These are phyloP conservation scores for Otus scops DNA, from an alignment of 2,797 vertebrate species.

Conservation along the genomic window DNA sequence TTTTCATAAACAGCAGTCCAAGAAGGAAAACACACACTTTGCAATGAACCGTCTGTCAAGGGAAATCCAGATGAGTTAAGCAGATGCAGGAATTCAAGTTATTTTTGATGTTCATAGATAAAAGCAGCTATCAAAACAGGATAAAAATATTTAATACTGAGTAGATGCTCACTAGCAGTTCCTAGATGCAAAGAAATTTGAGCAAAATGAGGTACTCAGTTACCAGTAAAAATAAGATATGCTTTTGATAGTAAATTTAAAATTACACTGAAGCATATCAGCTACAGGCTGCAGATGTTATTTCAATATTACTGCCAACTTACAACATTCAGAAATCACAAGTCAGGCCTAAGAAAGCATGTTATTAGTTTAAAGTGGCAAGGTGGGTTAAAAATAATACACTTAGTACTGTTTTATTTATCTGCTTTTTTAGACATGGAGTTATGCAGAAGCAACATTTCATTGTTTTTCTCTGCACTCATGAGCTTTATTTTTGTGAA, in stretches of 20 bases:
- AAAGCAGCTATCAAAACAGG: constrained; percentile 46
- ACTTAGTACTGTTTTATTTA: neutral
- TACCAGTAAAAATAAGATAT: neutral
- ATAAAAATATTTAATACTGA: constrained; percentile 47
- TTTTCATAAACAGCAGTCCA: constrained; percentile 68
- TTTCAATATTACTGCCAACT: neutral
- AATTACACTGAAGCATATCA: neutral
- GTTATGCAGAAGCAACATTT: neutral
- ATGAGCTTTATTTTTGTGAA: neutral
- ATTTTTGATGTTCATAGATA: constrained; percentile 65
- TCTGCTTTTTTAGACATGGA: neutral
- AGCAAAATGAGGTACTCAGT: neutral
- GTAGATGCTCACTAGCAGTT: neutral
- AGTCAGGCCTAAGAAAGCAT: neutral
- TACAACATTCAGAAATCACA: neutral
- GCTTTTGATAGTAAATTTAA: neutral
- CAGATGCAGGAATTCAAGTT: constrained; percentile 69
- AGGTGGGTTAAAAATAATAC: neutral
- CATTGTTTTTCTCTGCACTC: neutral
- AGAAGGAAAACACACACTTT: constrained; percentile 63
- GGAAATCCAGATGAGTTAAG: constrained; percentile 71
- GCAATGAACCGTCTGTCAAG: constrained; percentile 67
- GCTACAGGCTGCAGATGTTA: neutral
- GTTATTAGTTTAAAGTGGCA: neutral
- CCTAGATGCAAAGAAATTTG: neutral